These are phyloP conservation scores for Natrix natrix DNA, from an alignment of 2,797 vertebrate species.

Conservation along the genomic window DNA sequence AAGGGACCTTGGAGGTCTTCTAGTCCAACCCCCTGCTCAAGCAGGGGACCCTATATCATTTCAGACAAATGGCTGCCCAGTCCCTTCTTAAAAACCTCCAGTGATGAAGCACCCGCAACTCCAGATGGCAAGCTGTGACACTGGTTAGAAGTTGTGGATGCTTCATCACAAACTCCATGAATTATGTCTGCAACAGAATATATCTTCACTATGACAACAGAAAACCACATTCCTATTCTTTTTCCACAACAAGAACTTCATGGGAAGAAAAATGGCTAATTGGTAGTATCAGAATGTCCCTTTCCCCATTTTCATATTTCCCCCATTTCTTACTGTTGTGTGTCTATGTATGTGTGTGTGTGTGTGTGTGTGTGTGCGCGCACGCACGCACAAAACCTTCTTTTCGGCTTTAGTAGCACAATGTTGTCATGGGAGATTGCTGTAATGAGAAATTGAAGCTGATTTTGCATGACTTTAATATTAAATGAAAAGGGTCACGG, in stretches of 20 bases:
- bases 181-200: constrained; percentile 49
- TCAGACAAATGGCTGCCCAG: not conserved
- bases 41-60: not conserved
- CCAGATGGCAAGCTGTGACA: too few relatives aligned
- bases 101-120: too few relatives aligned
- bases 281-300: constrained; percentile 30
- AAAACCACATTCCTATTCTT: constrained; percentile 30
- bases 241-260: constrained; percentile 45
- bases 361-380: too few relatives aligned
- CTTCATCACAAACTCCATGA: not conserved
- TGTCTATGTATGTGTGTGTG: not conserved
- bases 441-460: constrained; percentile 41
- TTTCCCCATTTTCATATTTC: constrained; percentile 36
- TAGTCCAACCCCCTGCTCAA: not conserved
- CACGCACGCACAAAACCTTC: not conserved
- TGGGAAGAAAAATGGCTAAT: constrained; percentile 43
- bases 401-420: not conserved
- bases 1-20: not conserved
- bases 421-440: constrained; percentile 16
- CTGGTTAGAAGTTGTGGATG: too few relatives aligned
- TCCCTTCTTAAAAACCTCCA: too few relatives aligned
- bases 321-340: constrained; percentile 31
- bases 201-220: constrained; percentile 60
- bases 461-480: constrained; percentile 50
- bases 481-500: constrained; percentile 7